Evolutionary conservation across 2,797 vertebrate genomes (phyloP).

Genomic region (Champsocephalus gunnari): DNA sequence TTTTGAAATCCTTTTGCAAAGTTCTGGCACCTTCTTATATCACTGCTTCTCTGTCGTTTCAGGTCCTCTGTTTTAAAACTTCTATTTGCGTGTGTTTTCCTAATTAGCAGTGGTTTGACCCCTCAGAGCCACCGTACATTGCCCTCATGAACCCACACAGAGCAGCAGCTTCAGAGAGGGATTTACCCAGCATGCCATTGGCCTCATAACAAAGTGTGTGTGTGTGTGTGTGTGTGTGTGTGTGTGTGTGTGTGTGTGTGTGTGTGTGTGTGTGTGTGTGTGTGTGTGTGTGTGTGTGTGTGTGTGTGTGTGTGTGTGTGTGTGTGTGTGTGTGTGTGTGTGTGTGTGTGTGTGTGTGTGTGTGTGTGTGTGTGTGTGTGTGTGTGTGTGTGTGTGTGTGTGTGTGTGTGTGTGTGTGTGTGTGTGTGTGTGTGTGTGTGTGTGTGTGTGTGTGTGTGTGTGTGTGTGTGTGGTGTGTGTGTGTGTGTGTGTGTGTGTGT

Average conservation of each 20-base stretch:
- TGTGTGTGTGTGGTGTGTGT: slow-evolving; percentile 8
- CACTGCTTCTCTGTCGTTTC: no score
- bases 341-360: slow-evolving; percentile 31
- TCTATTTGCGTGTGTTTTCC: no score
- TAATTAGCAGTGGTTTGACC: neutral
- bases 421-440: slow-evolving; percentile 27
- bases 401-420: slow-evolving; percentile 22
- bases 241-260: slow-evolving; percentile 10
- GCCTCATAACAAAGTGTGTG: slow-evolving; percentile 52
- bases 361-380: slow-evolving; percentile 35
- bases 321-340: slow-evolving; percentile 15
- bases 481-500: no score
- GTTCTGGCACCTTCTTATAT: no score
- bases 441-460: slow-evolving; percentile 15
- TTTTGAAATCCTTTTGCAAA: no score
- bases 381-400: slow-evolving; percentile 20
- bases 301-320: slow-evolving; percentile 9
- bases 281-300: slow-evolving; percentile 25
- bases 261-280: slow-evolving; percentile 23
- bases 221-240: slow-evolving; percentile 40
- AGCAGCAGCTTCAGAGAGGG: slow-evolving; percentile 20
- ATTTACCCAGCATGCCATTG: slow-evolving; percentile 44
- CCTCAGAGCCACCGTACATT: neutral
- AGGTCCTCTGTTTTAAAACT: no score
- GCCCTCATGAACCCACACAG: slow-evolving; percentile 22